A percentile compares a stretch with the other conserved stretches of the same genome.
These are phyloP conservation scores for Vulpes lagopus DNA, from an alignment of 2,113 vertebrate genomes.

Conservation along the genomic window DNA sequence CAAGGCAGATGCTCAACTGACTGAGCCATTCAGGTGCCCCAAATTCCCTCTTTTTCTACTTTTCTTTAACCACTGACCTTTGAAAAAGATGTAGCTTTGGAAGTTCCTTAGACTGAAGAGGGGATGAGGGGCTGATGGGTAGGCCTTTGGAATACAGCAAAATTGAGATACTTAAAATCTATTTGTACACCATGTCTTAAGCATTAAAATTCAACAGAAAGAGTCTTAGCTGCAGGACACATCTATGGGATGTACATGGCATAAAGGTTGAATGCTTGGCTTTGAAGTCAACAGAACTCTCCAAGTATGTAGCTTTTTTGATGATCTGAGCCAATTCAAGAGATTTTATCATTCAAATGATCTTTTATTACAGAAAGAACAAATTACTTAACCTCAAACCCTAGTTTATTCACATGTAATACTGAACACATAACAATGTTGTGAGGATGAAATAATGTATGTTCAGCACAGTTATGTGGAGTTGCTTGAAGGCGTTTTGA, in stretches of 20 bases:
- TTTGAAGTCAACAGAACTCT: not conserved
- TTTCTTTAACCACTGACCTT: not conserved
- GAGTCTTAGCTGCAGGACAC: not conserved
- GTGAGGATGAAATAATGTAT: not conserved
- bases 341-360: not conserved
- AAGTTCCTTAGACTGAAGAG: not conserved
- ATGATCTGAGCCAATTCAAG: not conserved
- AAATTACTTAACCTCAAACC: not conserved
- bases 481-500: not conserved
- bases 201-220: not conserved
- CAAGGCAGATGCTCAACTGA: no score
- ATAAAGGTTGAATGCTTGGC: not conserved
- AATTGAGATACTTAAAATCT: not conserved
- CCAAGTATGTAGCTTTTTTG: not conserved
- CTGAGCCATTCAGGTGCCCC: no score
- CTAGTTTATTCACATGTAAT: not conserved
- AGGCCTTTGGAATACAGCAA: not conserved
- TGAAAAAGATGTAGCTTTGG: not conserved
- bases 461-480: not conserved
- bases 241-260: not conserved
- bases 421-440: not conserved
- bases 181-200: not conserved
- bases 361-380: not conserved
- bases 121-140: not conserved
- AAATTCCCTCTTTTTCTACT: not conserved